phyloP scores from a whole-genome alignment of 2,797 vertebrate genomes.

The Petrocephalus sullivani region DNA sequence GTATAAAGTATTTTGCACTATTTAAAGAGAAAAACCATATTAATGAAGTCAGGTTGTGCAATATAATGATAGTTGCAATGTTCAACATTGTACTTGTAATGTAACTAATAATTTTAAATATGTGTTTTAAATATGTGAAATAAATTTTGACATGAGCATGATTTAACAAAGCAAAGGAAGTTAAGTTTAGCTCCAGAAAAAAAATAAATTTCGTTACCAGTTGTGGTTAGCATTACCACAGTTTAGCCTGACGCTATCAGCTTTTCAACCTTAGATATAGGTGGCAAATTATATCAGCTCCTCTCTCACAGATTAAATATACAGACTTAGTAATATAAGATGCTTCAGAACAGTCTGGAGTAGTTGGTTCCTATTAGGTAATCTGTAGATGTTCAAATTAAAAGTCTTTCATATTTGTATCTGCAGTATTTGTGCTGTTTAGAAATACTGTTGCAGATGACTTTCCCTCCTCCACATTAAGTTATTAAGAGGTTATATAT shows the following conservation, averaged over 20 bases:
- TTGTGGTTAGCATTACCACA: constrained; percentile 31
- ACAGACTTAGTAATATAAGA: constrained; percentile 35
- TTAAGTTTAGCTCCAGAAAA: constrained; percentile 30
- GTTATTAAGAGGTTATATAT: constrained; percentile 10
- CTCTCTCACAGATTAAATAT: constrained; percentile 35
- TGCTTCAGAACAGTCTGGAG: constrained; percentile 32
- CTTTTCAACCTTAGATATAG: constrained; percentile 37
- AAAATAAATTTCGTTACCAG: constrained; percentile 22
- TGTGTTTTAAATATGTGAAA: constrained; percentile 93
- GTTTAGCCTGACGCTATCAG: constrained; percentile 11
- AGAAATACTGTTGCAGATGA: constrained; percentile 24
- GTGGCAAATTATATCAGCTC: constrained; percentile 7
- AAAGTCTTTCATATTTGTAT: constrained; percentile 41
- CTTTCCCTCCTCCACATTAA: constrained; percentile 6
- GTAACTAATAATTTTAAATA: constrained; percentile 84
- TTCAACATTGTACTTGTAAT: constrained; percentile 84
- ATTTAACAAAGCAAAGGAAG: constrained; percentile 56
- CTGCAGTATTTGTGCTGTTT: constrained; percentile 37
- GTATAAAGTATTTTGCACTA: constrained; percentile 82
- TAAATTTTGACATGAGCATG: constrained; percentile 84
- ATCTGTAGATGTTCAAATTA: constrained; percentile 42
- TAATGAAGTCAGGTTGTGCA: constrained; percentile 63
- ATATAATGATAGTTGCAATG: constrained; percentile 77
- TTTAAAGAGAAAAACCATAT: constrained; percentile 52
- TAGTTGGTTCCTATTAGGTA: constrained; percentile 39